Conservation (phyloP, 2,888 invertebrate genomes). For the Galerucella pusilla region DNA sequence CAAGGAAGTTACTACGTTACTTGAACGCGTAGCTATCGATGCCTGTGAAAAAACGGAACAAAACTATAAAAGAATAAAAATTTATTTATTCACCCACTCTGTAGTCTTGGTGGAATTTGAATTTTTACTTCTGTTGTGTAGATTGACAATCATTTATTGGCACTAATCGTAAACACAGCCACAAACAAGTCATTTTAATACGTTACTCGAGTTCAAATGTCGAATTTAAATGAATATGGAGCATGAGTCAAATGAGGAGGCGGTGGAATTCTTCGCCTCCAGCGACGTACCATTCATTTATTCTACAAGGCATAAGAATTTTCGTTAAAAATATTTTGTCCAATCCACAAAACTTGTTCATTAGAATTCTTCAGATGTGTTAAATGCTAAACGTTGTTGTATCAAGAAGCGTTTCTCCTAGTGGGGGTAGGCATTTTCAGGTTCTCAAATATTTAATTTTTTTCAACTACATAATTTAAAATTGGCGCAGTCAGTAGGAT, state of each 20-base stretch:
- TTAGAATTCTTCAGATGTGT: too few relatives aligned
- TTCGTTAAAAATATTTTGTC: background rate
- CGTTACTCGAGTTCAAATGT: slow-evolving; percentile 45
- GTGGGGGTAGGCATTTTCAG: too few relatives aligned
- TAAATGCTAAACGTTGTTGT: too few relatives aligned
- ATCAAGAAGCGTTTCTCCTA: too few relatives aligned
- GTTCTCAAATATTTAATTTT: too few relatives aligned
- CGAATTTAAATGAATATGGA: slow-evolving; percentile 43
- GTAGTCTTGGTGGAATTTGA: slow-evolving; percentile 18
- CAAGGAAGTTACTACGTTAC: too few relatives aligned
- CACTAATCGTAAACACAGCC: slow-evolving; percentile 35
- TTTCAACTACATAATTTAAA: too few relatives aligned
- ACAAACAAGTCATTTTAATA: slow-evolving; percentile 37
- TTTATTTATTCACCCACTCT: background rate
- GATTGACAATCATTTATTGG: slow-evolving; percentile 35
- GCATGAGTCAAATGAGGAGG: slow-evolving; percentile 45
- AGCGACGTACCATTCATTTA: slow-evolving; percentile 17
- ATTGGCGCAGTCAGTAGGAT: too few relatives aligned
- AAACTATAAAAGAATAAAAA: background rate
- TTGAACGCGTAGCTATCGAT: too few relatives aligned
- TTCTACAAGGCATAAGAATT: background rate
- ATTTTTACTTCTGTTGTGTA: slow-evolving; percentile 15
- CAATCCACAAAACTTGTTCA: too few relatives aligned
- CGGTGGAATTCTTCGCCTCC: slow-evolving; percentile 39
- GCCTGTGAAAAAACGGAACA: too few relatives aligned